Conservation (phyloP, 2,888 invertebrate genomes). For the Stenodera caucasica region DNA sequence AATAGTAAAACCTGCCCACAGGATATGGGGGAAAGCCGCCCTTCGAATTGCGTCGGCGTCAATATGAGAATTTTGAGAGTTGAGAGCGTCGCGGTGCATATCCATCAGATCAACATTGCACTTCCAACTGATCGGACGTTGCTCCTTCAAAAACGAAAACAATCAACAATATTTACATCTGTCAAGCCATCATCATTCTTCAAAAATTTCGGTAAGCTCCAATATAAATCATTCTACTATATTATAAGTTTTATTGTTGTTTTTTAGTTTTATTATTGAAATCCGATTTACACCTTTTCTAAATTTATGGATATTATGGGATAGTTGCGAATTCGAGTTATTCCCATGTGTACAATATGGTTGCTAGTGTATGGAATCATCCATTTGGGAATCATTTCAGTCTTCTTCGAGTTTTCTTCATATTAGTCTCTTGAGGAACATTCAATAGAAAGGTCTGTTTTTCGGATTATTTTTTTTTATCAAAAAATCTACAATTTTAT, state of each 20-base stretch:
- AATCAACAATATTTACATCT: conserved; percentile 1
- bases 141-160: not conserved
- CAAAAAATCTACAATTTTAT: not conserved
- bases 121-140: conserved; percentile 30
- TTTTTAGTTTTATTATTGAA: no score
- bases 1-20: conserved; percentile 56
- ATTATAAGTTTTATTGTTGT: conserved; percentile 32
- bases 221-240: no score
- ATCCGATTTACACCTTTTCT: conserved; percentile 48
- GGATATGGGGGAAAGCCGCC: conserved; percentile 53
- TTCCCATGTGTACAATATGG: conserved; percentile 39
- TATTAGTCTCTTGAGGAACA: not conserved
- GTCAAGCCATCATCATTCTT: no score
- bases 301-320: conserved; percentile 46
- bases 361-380: conserved; percentile 1
- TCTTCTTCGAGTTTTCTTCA: not conserved
- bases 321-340: conserved; percentile 40
- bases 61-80: conserved; percentile 27
- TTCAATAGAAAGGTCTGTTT: not conserved
- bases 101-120: conserved; percentile 46
- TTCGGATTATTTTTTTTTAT: not conserved
- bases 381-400: not conserved
- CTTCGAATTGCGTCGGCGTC: conserved; percentile 56
- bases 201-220: no score
- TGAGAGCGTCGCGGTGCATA: conserved; percentile 49